These are phyloP conservation scores for Molanna angustata DNA, from an alignment of 2,888 invertebrate genomes.

Conservation along the genomic window DNA sequence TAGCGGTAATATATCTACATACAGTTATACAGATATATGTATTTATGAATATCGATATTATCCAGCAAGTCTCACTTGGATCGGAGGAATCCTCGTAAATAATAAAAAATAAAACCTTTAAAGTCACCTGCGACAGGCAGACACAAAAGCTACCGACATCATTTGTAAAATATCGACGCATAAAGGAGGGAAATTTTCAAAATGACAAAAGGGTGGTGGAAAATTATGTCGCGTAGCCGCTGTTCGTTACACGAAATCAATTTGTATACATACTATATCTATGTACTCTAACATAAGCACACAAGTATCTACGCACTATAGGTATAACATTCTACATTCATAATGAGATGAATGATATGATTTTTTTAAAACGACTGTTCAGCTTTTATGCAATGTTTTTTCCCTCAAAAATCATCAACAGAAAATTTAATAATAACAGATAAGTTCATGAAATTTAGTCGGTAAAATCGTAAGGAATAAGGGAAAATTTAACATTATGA, in stretches of 20 bases:
- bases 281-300: too few relatives aligned
- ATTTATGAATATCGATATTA: not conserved
- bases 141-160: conserved; percentile 25
- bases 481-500: too few relatives aligned
- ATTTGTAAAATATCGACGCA: conserved; percentile 30
- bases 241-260: conserved; percentile 19
- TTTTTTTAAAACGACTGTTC: too few relatives aligned
- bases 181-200: conserved; percentile 24
- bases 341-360: too few relatives aligned
- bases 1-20: not conserved
- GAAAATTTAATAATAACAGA: too few relatives aligned
- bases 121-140: conserved; percentile 30
- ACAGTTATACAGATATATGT: not conserved
- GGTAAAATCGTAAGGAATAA: too few relatives aligned
- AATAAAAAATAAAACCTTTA: conserved; percentile 30
- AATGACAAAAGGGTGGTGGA: conserved; percentile 23
- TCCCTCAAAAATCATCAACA: too few relatives aligned
- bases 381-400: too few relatives aligned
- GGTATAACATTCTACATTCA: too few relatives aligned
- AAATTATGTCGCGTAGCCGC: conserved; percentile 22
- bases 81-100: conserved; percentile 23
- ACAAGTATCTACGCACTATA: too few relatives aligned
- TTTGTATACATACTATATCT: conserved; percentile 11
- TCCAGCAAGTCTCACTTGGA: conserved; percentile 21
- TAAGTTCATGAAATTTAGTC: too few relatives aligned